Evolutionary conservation across 2,113 vertebrate species (phyloP), one percentile per base, ranked within the genome.

Genomic region (Gracilinanus agilis): DNA sequence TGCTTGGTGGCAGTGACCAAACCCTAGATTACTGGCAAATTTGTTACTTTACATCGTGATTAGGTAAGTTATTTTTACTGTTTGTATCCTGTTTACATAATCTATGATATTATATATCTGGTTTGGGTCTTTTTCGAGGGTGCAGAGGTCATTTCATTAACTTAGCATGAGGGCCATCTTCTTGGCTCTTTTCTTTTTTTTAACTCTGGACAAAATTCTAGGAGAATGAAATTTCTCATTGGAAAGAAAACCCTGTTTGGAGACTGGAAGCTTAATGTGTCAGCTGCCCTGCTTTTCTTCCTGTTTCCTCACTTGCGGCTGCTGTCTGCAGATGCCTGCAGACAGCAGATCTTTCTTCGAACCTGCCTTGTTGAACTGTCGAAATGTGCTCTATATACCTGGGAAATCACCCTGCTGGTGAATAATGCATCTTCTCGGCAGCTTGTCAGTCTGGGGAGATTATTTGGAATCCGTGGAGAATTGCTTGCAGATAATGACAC

Each of bases 351-450:
- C 16, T 23, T 83, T 83, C 16, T 75, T 75, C 67, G 16, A n/a
- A 75, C 61, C 40, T 83, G 67, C n/a, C 11, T 83, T 13, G 53
- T 53, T 49, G 25, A 55, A 92, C 34, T 89, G 58, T 91, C 24
- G 0, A 1, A 6, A 7, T 49, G 19, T 54, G 13, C 56, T 29
- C 54, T 0, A 93, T 92, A 21, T 89, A 95, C 97, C 96, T 97
- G 91, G 40, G 58, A 97, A 97, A 94, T 93, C 93, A 90, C 40
- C 23, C 91, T 83, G 90, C 9, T 90, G 93, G 94, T 95, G 91
- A 97, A 97, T 97, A 94, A 97, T 97, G 95, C 91, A 96, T 94
- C 92, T 29, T 25, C n/a, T 83, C 10, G 92, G 75, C 96, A 96
- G 88, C 94, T 94, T 96, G 93, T 24, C 93, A 53, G 56, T 55